These are phyloP conservation scores for Tipula vernalis DNA, from an alignment of 2,888 invertebrate species.

Conservation along the genomic window DNA sequence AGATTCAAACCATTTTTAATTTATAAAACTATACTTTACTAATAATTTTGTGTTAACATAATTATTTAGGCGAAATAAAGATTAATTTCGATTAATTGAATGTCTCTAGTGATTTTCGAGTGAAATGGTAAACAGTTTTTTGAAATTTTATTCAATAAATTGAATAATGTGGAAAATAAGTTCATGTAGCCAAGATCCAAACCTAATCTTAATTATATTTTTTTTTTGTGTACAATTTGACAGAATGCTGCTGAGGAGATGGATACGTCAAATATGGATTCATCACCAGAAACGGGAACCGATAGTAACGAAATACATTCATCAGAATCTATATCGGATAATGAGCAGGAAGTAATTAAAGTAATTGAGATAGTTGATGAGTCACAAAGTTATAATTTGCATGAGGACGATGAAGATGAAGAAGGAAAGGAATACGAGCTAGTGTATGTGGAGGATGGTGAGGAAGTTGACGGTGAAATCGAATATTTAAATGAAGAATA, in stretches of 20 bases:
- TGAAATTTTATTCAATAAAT: background rate
- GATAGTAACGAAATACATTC: background rate
- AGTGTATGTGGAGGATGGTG: background rate
- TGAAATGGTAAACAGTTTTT: background rate
- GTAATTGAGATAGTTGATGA: conserved; percentile 10
- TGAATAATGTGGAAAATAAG: background rate
- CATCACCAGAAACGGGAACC: background rate
- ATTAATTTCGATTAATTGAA: background rate
- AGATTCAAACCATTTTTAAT: background rate
- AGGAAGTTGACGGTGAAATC: background rate
- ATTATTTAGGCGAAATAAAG: background rate
- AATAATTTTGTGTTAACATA: background rate
- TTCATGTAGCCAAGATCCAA: background rate
- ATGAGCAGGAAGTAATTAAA: conserved; percentile 5
- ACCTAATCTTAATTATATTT: background rate
- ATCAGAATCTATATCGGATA: background rate
- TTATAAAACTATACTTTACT: background rate
- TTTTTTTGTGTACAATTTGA: background rate
- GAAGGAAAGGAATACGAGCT: background rate
- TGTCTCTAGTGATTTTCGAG: background rate
- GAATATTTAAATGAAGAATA: conserved; percentile 5
- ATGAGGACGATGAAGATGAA: background rate
- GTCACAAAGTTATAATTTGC: background rate
- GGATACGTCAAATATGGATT: background rate
- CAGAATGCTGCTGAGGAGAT: background rate